Evolutionary conservation across 2,797 vertebrate species (phyloP).

Genomic region (Enteromius trimaculatus): DNA sequence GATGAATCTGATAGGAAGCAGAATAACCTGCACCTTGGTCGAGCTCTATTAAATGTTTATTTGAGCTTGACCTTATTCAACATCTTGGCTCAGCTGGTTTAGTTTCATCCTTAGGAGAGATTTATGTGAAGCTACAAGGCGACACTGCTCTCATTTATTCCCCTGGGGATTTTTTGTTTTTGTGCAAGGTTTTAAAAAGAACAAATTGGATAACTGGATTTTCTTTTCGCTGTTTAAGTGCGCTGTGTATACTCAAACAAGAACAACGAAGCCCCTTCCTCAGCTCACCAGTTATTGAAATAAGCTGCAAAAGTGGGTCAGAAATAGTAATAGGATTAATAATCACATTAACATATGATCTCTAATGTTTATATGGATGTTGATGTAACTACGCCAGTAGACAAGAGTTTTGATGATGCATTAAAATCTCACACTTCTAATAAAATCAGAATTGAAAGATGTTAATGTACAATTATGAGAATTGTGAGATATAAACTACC

Average conservation of each 20-base stretch:
- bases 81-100: neutral
- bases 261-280: neutral
- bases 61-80: neutral
- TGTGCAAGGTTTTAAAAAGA: neutral
- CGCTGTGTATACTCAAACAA: neutral
- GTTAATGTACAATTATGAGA: neutral
- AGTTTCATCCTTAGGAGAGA: neutral
- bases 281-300: neutral
- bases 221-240: neutral
- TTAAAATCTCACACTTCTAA: neutral
- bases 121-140: neutral
- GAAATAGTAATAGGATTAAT: neutral
- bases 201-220: neutral
- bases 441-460: neutral
- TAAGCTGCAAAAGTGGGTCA: neutral
- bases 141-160: neutral
- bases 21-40: constrained; percentile 37
- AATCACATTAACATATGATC: neutral
- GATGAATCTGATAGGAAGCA: constrained; percentile 47
- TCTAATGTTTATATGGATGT: neutral
- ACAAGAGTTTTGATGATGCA: neutral
- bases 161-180: neutral
- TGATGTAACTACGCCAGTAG: neutral
- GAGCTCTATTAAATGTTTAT: constrained; percentile 9
- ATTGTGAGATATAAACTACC: neutral